Percentiles rank a stretch among this genome's conserved stretches.
Conservation (phyloP, 2,797 vertebrate genomes). For the Phaenicophaeus curvirostris region DNA sequence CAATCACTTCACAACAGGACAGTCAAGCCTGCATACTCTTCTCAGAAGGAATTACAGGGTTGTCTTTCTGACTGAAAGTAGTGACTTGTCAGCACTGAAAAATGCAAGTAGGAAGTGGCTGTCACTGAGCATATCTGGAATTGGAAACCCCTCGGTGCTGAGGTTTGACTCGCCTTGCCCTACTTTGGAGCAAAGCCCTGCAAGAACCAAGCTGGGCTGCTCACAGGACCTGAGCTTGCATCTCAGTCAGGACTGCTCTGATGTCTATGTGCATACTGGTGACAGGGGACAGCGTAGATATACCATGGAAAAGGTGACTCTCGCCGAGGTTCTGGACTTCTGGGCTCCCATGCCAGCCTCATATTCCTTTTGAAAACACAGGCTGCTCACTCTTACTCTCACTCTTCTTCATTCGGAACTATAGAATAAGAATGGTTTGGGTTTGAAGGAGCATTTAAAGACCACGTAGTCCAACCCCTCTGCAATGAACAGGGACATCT, state of each 20-base stretch:
- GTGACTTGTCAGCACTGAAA: not conserved
- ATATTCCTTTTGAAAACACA: fast-evolving
- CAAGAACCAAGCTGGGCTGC: not conserved
- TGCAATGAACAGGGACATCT: no score
- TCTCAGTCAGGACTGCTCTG: not conserved
- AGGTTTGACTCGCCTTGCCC: fast-evolving
- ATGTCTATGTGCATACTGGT: fast-evolving
- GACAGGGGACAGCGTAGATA: not conserved
- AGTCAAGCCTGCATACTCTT: not conserved
- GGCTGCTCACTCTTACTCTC: not conserved
- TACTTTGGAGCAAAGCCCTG: not conserved
- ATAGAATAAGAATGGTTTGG: no score
- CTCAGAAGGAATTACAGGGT: not conserved
- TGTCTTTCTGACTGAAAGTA: not conserved
- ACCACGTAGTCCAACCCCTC: no score
- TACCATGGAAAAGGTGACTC: not conserved
- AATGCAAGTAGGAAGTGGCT: not conserved
- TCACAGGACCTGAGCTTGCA: not conserved
- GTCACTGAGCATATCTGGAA: not conserved
- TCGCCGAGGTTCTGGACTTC: not conserved
- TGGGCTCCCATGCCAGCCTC: not conserved
- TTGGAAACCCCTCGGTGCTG: fast-evolving
- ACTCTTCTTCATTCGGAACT: not conserved
- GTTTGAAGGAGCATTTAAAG: no score
- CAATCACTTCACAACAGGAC: fast-evolving